Evolutionary conservation across 2,797 vertebrate species (phyloP), one percentile per base, ranked within the genome.

Genomic region (Meriones psammophilus): DNA sequence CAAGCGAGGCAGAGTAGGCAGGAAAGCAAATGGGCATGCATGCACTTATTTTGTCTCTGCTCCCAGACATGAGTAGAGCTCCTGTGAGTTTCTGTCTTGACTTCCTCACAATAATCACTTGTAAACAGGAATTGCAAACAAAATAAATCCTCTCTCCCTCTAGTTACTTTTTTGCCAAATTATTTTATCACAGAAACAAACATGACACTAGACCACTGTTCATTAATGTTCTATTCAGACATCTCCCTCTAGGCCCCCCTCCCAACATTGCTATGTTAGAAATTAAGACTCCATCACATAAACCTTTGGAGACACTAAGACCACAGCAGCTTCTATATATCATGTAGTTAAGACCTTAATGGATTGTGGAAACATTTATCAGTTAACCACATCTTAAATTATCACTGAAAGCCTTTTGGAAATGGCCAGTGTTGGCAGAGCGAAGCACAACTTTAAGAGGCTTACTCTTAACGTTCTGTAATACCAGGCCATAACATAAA

Each of bases 331-430:
- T 86, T 92, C 26, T 74, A 26, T 46, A 68, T 8, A 26, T 64
- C 88, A 87, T 8, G 64, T 22, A 68, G 13, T 90, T 85, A 90
- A 50, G 60, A 80, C 20, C 10, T 88, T 88, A 94, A 78, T 91
- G 86, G 54, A 80, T 85, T 88, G 5, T 92, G 5, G 22, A 93
- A 93, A 92, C 24, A 69, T 62, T 88, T 56, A 81, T 80, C 20
- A 89, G 60, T 46, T 93, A 93, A 89, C 30, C 15, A 83, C 79
- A 88, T 83, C 18, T 39, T 94, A 91, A 79, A 91, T 74, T 91
- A 66, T 30, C 13, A 8, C 42, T 89, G 28, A 79, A 87, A 90
- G 22, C 89, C 2, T 26, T 91, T 95, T 96, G 64, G n/a, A 93
- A 95, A 93, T 78, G n/a, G 33, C 36, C 64, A 83, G 22, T 69